Base-by-base conservation (phyloP, 2,113 vertebrate genomes). In the Scomber scombrus region DNA sequence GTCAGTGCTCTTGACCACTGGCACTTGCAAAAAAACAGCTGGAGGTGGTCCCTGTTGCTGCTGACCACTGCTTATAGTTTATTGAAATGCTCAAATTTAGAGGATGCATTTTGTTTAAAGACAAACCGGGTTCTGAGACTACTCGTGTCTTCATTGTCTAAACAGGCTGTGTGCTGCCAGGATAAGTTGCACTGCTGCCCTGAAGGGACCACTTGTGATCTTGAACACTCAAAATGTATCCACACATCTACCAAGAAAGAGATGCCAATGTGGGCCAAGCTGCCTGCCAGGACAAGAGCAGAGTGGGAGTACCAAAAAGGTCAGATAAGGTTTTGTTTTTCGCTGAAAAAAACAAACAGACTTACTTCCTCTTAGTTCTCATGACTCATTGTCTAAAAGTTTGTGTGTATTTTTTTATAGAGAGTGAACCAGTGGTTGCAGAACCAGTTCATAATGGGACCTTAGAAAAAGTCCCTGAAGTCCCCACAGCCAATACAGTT, bases 121-220 rank as follows among this genome's bases (percentile, higher is more conserved):
- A 26, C 2, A 26, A 26, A 26, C 23, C 23, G 2, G 46, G 5
- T 3, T 66, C 14, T 40, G 6, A 46, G 23, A 4, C 45, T 45
- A n/a, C n/a, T 5, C 51, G 46, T 55, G 51, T 23, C 52, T 75
- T 3, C 56, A 14, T 57, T 78, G 26, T 79, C 46, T 74, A 1
- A 18, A 51, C 81, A 95, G 94, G 95, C 94, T 0, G 92, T 94
- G 47, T 95, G 94, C 85, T 95, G 95, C 19, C 80, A 84, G 1
- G 95, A 95, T 71, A 88, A 88, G 75, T 11, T 46, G 4, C 94
- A 94, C 92, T 96, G 95, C 80, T 96, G 95, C 40, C 89, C 94
- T 2, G 82, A 92, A 29, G 91, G 84, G 0, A 91, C 51, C 56
- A 58, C 29, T 4, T 95, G 94, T 66, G 86, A 95, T 19, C 2